Base-by-base conservation (phyloP, 1,140 invertebrate genomes). In the Tetramorium simillimum region DNA sequence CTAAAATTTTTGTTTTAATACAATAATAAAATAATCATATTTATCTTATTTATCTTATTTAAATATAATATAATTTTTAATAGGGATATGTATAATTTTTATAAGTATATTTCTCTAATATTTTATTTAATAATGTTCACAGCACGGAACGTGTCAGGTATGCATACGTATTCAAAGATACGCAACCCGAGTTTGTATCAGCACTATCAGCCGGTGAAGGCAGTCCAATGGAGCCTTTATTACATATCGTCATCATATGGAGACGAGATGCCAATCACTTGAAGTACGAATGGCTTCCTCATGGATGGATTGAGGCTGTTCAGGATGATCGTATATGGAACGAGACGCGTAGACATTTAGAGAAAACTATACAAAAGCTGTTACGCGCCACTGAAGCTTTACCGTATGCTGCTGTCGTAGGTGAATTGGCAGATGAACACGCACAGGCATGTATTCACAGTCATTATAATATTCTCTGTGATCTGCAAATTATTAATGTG, bases 231-330 rank as follows among this genome's bases (percentile, higher is more conserved):
- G 97, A 97, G 86, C 96, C 97, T 56, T 93, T 97, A 43, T 94
- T 97, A 63, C 96, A 97, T 58, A 96, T 98, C 63, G 98, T 98
- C 0, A 97, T 99, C 46, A 97, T 99, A 86, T 99, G 98, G 98
- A 96, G 98, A 24, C 96, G 97, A 62, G 98, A 99, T 93, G 96
- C 96, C 21, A 97, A 97, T 28, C 97, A 97, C 78, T 95, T 99
- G n/a, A 98, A 98, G 92, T 99, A 99, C 93, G 98, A 99, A 92
- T 99, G 99, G 98, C 94, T 95, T 69, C 93, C 91, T 85, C 93
- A 72, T 28, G 86, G 92, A 86, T 95, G 93, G 94, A 93, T 96
- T 33, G 93, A 95, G 37, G 86, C 93, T 14, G 92, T 93, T 46
- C 89, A 95, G 81, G 94, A 95, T 69, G 96, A 96, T 69, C 95